A percentile compares a stretch with the other conserved stretches of the same genome.
phyloP scores from a whole-genome alignment of 2,888 invertebrate genomes.

The Athalia rosae region DNA sequence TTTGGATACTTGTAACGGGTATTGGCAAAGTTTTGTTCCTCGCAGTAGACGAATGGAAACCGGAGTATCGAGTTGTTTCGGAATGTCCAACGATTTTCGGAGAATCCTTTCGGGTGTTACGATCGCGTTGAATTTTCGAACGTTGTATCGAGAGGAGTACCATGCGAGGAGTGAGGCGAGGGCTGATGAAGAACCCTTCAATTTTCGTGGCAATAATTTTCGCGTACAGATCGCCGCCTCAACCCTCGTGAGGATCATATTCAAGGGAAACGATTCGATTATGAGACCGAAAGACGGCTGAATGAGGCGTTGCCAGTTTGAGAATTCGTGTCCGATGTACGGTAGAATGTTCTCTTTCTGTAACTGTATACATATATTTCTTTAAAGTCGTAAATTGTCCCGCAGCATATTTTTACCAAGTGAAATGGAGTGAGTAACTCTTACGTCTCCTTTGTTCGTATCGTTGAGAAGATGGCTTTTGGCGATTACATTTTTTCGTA shows the following conservation, averaged over 20 bases:
- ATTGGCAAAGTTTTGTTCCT: not conserved
- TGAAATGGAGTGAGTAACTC: not conserved
- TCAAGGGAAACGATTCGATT: not conserved
- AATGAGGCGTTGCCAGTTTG: not conserved
- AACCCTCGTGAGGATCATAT: not conserved
- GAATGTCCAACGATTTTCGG: too few species aligned
- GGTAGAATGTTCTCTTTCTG: too few species aligned
- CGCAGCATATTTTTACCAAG: not conserved
- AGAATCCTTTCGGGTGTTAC: too few species aligned
- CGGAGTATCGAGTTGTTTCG: too few species aligned
- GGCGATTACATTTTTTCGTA: not conserved
- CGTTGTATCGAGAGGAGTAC: too few species aligned
- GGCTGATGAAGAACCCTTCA: slow-evolving; percentile 3
- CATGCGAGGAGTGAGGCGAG: too few species aligned
- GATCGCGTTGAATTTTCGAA: too few species aligned
- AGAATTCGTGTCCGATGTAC: not conserved
- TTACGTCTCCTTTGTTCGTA: not conserved
- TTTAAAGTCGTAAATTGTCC: slow-evolving; percentile 11
- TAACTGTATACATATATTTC: not conserved
- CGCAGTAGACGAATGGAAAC: not conserved
- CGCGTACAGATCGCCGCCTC: slow-evolving; percentile 16
- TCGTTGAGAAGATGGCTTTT: not conserved
- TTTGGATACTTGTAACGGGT: not conserved
- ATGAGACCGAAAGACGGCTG: not conserved
- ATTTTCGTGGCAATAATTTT: slow-evolving; percentile 19